Evolutionary conservation across 2,797 vertebrate genomes (phyloP), one percentile per base, ranked within the genome.

Genomic region (Limosa lapponica): DNA sequence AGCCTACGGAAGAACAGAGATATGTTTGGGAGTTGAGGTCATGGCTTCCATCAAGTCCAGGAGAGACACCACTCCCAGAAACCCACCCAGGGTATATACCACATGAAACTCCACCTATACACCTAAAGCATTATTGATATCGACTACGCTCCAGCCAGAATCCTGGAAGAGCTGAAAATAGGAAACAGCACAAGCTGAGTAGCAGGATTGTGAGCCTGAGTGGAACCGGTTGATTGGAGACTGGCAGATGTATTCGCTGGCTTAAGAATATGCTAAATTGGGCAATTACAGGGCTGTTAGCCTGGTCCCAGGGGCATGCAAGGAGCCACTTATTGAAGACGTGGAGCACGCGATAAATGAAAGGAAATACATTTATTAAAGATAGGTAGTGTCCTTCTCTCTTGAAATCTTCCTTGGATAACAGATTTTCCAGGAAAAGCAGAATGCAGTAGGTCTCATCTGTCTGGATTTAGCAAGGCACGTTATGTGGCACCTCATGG

Each of bases 281-380:
- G 88, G n/a, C 61, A 93, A 65, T 88, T 82, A 54, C 11, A 82
- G n/a, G 61, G 65, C 84, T 93, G 61, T 88, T 88, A 93, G 80
- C 34, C 61, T 69, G n/a, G 49, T 78, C 91, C 73, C 75, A 74
- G 71, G 80, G 84, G 55, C 55, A 73, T 55, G 62, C 14, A 36
- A 87, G 58, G 54, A 84, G 34, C 32, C 20, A 32, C 28, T 80
- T 81, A 77, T 16, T 71, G 90, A 90, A 88, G 80, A 77, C 44
- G 37, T 72, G 74, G 59, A 81, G 54, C 28, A 90, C 54, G 64
- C 28, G 13, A 48, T 44, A 69, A 81, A 49, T 49, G 83, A 64
- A 84, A 84, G 73, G 74, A 67, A 81, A 83, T 52, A 51, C 11
- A 14, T 92, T 57, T 87, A 62, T 81, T 81, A 61, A 57, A 87